These are phyloP conservation scores for Panopea generosa DNA, from an alignment of 2,888 invertebrate genomes.

Conservation along the genomic window DNA sequence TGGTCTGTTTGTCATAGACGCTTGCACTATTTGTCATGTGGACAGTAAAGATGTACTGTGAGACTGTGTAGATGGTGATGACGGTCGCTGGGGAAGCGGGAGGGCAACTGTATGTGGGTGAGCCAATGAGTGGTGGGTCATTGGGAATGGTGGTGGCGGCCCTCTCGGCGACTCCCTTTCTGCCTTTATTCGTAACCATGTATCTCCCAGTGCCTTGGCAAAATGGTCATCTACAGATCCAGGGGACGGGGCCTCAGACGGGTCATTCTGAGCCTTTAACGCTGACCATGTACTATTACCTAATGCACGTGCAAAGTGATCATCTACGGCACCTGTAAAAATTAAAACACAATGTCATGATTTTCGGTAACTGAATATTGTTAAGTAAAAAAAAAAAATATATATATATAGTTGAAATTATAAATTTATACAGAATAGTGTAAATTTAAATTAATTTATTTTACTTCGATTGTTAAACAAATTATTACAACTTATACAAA, in stretches of 20 bases:
- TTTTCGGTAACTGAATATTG: too few relatives aligned
- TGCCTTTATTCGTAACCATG: constrained; percentile 88
- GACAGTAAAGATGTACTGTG: constrained; percentile 65
- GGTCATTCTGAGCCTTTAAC: constrained; percentile 78
- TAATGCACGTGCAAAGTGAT: constrained; percentile 96
- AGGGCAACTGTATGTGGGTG: constrained; percentile 44
- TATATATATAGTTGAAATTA: too few relatives aligned
- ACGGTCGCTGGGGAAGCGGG: constrained; percentile 44
- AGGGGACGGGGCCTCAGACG: constrained; percentile 62
- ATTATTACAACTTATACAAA: too few relatives aligned
- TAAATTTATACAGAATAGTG: too few relatives aligned
- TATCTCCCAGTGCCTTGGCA: constrained; percentile 93
- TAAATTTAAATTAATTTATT: too few relatives aligned
- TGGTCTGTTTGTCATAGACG: neutral
- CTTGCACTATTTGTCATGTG: constrained; percentile 54
- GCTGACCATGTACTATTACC: constrained; percentile 90
- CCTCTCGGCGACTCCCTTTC: constrained; percentile 69
- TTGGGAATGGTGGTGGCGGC: constrained; percentile 54
- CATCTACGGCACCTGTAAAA: constrained; percentile 90
- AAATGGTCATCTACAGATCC: constrained; percentile 94
- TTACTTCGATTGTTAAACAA: too few relatives aligned
- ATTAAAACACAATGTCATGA: constrained; percentile 75
- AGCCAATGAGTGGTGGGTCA: constrained; percentile 30
- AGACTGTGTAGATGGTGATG: constrained; percentile 58
- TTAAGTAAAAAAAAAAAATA: too few relatives aligned